phyloP scores from a whole-genome alignment of 1,140 invertebrate genomes.

The Bombus consobrinus region DNA sequence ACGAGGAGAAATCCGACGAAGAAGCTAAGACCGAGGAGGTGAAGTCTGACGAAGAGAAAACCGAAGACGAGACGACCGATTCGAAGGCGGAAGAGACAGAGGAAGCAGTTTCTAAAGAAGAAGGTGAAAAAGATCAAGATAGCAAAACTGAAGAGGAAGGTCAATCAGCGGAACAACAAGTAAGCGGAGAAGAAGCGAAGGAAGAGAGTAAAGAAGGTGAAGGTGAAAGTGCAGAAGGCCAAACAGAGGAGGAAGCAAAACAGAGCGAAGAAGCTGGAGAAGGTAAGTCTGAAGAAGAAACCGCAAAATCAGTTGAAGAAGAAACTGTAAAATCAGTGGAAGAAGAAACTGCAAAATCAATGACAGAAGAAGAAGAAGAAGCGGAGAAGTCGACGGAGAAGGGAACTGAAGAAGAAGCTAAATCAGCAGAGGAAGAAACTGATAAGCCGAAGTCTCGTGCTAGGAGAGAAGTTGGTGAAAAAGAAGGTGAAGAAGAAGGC shows the following conservation, averaged over 20 bases:
- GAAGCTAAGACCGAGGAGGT: constrained; percentile 67
- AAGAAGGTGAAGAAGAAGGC: constrained; percentile 15
- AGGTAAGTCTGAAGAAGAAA: constrained; percentile 46
- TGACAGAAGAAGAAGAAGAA: constrained; percentile 73
- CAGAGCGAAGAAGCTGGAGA: constrained; percentile 30
- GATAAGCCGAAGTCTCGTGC: constrained; percentile 48
- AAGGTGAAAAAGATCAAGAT: constrained; percentile 30
- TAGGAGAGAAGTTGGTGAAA: constrained; percentile 65
- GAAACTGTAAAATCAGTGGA: constrained; percentile 62
- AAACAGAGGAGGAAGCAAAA: constrained; percentile 35
- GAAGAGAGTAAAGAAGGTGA: constrained; percentile 42
- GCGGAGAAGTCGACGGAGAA: constrained; percentile 69
- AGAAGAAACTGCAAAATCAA: constrained; percentile 72
- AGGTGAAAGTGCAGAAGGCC: constrained; percentile 26
- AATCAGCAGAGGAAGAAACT: constrained; percentile 57
- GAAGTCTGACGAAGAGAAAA: constrained; percentile 57
- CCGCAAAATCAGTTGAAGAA: background rate
- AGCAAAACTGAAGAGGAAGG: constrained; percentile 38
- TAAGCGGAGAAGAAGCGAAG: constrained; percentile 34
- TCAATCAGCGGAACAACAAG: constrained; percentile 19
- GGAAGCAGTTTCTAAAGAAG: constrained; percentile 33
- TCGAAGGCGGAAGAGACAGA: constrained; percentile 34
- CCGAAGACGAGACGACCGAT: constrained; percentile 44
- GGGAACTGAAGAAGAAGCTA: constrained; percentile 68
- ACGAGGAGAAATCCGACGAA: constrained; percentile 69